These are phyloP conservation scores for Pleuronectes platessa DNA, from an alignment of 2,113 vertebrate species.

Conservation along the genomic window DNA sequence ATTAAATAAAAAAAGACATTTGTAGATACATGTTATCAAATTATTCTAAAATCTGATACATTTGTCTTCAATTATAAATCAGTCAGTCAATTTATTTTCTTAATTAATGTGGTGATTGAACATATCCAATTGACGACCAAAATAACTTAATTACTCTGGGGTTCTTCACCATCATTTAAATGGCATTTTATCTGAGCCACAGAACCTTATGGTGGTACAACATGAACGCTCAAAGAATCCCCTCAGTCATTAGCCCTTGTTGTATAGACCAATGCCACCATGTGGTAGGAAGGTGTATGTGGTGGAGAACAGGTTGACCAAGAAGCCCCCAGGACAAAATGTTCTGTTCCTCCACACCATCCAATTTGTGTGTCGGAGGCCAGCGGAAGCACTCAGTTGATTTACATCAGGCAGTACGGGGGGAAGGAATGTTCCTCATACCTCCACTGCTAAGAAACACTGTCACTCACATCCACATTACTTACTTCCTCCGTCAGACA, in stretches of 20 bases:
- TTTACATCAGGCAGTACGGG: conserved; percentile 44
- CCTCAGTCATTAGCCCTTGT: not conserved
- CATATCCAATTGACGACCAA: not conserved
- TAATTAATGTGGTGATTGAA: not conserved
- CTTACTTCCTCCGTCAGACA: conserved; percentile 24
- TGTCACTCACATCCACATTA: conserved; percentile 24
- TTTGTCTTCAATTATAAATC: too few relatives aligned
- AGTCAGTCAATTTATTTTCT: not conserved
- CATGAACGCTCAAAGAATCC: not conserved
- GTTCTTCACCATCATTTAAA: not conserved
- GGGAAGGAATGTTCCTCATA: conserved; percentile 56
- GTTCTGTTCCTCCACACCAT: conserved; percentile 57
- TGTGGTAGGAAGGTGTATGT: not conserved
- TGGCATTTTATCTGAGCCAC: not conserved
- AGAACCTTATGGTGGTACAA: not conserved
- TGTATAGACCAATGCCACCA: not conserved
- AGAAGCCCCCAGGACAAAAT: conserved; percentile 42
- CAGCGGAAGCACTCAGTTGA: conserved; percentile 46
- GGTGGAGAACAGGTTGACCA: not conserved
- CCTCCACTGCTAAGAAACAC: conserved; percentile 36
- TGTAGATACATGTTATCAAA: too few relatives aligned
- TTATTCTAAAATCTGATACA: too few relatives aligned
- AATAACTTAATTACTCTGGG: not conserved
- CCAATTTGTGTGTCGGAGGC: conserved; percentile 31
- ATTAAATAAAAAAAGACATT: too few relatives aligned